phyloP scores from a whole-genome alignment of 2,113 vertebrate genomes.

The Hyla sarda region DNA sequence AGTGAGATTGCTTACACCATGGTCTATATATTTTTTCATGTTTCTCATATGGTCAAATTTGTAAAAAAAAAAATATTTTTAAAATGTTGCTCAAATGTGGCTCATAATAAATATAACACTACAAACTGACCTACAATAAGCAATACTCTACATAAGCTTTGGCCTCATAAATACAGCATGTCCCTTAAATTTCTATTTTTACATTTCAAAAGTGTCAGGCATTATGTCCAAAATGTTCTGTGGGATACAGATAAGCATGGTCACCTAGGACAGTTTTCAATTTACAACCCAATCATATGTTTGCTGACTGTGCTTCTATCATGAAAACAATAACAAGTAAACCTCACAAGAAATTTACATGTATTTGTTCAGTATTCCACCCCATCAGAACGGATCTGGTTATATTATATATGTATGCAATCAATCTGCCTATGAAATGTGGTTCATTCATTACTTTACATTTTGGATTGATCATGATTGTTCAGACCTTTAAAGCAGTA shows the following conservation, averaged over 20 bases:
- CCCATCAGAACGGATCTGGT: background rate
- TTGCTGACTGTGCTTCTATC: background rate
- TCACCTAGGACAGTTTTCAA: background rate
- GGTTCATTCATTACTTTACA: background rate
- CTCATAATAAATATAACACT: no score
- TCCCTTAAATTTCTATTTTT: background rate
- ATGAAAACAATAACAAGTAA: background rate
- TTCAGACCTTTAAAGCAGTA: constrained; percentile 1
- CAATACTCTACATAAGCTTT: no score
- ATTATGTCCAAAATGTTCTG: no score
- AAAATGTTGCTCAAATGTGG: no score
- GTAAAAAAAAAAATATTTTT: no score
- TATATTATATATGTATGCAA: constrained; percentile 17
- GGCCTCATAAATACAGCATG: no score
- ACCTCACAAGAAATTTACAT: background rate
- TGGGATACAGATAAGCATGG: background rate
- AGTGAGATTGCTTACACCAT: no score
- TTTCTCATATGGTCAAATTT: no score
- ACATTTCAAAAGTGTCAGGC: background rate
- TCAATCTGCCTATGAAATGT: background rate
- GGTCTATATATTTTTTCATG: no score
- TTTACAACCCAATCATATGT: background rate
- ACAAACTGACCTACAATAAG: no score
- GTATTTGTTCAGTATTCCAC: background rate
- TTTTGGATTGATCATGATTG: constrained; percentile 18